These are phyloP conservation scores for Cylindroiulus punctatus DNA, from an alignment of 2,888 invertebrate genomes.

Conservation along the genomic window DNA sequence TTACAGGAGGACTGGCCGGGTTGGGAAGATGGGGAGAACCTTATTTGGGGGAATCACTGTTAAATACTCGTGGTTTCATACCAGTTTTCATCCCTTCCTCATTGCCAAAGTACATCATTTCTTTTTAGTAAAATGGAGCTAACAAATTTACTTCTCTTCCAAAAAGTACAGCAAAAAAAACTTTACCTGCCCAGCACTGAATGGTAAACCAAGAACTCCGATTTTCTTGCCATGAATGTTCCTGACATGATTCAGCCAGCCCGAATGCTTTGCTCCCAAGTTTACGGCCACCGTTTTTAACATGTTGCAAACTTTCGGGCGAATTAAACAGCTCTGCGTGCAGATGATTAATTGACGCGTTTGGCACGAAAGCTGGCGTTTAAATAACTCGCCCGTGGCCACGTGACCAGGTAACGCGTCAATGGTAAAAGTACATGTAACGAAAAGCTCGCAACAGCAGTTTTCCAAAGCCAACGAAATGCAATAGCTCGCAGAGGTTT, in stretches of 20 bases:
- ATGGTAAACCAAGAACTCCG: slow-evolving; percentile 58
- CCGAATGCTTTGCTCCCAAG: neutral
- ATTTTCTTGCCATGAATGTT: slow-evolving; percentile 46
- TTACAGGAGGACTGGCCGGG: too few species aligned
- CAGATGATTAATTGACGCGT: too few species aligned
- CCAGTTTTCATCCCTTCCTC: too few species aligned
- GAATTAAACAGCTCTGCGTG: too few species aligned
- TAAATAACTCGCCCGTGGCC: too few species aligned
- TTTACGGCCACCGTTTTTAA: neutral
- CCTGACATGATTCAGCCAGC: neutral
- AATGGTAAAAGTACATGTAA: too few species aligned
- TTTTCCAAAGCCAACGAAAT: too few species aligned
- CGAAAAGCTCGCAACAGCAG: too few species aligned
- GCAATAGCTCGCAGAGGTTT: too few species aligned
- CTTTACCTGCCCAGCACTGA: slow-evolving; percentile 58
- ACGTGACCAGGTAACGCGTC: too few species aligned
- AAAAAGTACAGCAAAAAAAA: neutral
- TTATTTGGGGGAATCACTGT: neutral
- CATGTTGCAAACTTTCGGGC: neutral
- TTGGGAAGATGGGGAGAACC: too few species aligned
- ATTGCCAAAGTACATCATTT: neutral
- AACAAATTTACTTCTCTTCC: neutral
- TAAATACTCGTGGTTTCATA: neutral
- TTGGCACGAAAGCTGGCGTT: too few species aligned
- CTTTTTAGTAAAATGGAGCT: neutral